A percentile compares a stretch with the other conserved stretches of the same genome.
phyloP scores from a whole-genome alignment of 2,113 vertebrate genomes.

The Cyprinodon variegatus region DNA sequence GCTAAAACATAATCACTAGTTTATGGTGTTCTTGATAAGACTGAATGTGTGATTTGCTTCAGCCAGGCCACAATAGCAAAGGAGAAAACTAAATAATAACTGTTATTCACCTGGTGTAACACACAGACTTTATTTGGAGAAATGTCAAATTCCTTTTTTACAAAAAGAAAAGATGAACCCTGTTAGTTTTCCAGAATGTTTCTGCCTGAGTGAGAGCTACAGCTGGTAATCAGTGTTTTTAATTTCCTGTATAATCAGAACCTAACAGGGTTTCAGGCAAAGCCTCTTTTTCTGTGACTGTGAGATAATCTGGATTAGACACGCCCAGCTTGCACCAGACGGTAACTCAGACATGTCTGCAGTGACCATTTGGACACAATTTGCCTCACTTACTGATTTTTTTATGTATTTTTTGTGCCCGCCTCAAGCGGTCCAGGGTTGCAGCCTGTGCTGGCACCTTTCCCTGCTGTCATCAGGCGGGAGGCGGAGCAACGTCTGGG shows the following conservation, averaged over 20 bases:
- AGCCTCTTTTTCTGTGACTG: conserved; percentile 8
- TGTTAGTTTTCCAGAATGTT: background rate
- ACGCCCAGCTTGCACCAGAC: background rate
- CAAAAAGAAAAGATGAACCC: background rate
- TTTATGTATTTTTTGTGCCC: background rate
- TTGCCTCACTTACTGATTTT: background rate
- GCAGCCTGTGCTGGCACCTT: background rate
- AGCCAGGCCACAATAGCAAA: background rate
- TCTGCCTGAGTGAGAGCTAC: background rate
- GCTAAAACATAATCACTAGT: background rate
- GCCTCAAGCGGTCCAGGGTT: background rate
- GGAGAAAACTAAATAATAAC: background rate
- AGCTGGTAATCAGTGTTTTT: background rate
- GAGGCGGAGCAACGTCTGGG: background rate
- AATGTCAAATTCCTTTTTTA: background rate
- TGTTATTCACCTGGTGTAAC: background rate
- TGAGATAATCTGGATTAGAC: conserved; percentile 6
- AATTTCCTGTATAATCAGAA: conserved; percentile 5
- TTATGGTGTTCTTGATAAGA: background rate
- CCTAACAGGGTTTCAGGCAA: background rate
- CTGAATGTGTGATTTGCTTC: too few species aligned
- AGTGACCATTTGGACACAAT: background rate
- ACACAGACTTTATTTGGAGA: background rate
- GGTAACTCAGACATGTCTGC: background rate
- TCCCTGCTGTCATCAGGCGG: background rate